These are phyloP conservation scores for Drosophila hamatofila DNA, from an alignment of 2,888 invertebrate genomes.

Conservation along the genomic window DNA sequence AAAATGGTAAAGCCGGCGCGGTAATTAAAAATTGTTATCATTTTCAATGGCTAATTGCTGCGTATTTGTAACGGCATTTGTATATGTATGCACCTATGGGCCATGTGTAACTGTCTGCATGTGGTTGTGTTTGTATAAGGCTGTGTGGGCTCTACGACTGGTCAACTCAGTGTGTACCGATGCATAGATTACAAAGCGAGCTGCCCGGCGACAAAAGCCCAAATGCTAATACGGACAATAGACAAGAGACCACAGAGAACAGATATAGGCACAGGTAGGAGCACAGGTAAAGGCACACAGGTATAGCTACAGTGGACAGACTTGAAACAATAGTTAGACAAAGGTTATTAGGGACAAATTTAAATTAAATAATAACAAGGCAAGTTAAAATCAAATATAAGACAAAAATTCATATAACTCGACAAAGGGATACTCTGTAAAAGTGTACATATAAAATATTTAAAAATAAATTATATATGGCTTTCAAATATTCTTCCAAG, in stretches of 20 bases:
- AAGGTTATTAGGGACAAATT: not conserved
- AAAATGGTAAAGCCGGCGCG: slow-evolving; percentile 46
- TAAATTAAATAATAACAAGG: not conserved
- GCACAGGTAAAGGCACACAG: not conserved
- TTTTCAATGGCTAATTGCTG: slow-evolving; percentile 74
- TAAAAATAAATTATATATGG: no score
- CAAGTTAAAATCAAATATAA: not conserved
- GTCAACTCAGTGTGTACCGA: slow-evolving; percentile 30
- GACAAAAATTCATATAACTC: no score
- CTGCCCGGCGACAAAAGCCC: slow-evolving; percentile 18
- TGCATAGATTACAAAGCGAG: slow-evolving; percentile 24
- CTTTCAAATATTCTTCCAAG: no score
- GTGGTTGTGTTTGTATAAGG: not conserved
- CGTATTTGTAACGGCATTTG: slow-evolving; percentile 17
- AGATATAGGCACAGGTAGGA: not conserved
- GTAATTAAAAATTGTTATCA: slow-evolving; percentile 72
- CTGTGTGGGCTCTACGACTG: slow-evolving; percentile 36
- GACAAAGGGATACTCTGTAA: no score
- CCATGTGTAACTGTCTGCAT: not conserved
- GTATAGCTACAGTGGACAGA: no score
- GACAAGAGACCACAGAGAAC: slow-evolving; percentile 3
- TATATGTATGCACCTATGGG: no score
- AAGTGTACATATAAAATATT: no score
- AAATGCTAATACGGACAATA: slow-evolving; percentile 1
- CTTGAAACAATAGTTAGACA: slow-evolving; percentile 1